Conservation (phyloP, 2,113 vertebrate genomes). For the Laticauda colubrina region DNA sequence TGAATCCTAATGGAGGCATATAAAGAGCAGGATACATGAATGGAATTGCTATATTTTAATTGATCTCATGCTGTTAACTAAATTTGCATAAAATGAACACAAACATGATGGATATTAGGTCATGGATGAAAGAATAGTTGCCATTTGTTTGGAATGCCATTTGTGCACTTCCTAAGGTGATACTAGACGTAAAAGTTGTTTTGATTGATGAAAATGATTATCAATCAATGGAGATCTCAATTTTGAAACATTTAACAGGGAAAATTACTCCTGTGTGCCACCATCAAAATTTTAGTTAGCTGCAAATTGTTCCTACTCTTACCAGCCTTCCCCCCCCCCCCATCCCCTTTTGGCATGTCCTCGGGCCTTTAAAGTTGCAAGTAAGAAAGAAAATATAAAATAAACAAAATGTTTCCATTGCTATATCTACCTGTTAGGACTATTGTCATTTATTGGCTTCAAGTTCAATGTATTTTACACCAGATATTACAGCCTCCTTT, state of each 20-base stretch:
- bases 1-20: background rate
- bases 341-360: background rate
- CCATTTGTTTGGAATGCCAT: background rate
- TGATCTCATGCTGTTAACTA: background rate
- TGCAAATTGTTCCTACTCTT: background rate
- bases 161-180: slow-evolving; percentile 16
- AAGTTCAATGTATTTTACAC: background rate
- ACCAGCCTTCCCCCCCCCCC: background rate
- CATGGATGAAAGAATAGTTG: slow-evolving; percentile 9
- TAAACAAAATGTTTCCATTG: background rate
- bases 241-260: slow-evolving; percentile 10
- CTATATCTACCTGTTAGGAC: background rate
- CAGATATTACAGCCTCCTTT: background rate
- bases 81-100: slow-evolving; percentile 20
- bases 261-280: background rate
- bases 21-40: background rate
- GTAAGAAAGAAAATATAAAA: background rate
- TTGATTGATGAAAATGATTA: slow-evolving; percentile 25
- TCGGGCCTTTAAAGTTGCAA: background rate
- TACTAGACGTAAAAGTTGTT: background rate
- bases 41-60: slow-evolving; percentile 11
- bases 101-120: slow-evolving; percentile 1
- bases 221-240: slow-evolving; percentile 9
- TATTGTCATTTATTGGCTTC: background rate
- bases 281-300: background rate